Conservation (phyloP, 2,113 vertebrate genomes). For the Eolophus roseicapilla region DNA sequence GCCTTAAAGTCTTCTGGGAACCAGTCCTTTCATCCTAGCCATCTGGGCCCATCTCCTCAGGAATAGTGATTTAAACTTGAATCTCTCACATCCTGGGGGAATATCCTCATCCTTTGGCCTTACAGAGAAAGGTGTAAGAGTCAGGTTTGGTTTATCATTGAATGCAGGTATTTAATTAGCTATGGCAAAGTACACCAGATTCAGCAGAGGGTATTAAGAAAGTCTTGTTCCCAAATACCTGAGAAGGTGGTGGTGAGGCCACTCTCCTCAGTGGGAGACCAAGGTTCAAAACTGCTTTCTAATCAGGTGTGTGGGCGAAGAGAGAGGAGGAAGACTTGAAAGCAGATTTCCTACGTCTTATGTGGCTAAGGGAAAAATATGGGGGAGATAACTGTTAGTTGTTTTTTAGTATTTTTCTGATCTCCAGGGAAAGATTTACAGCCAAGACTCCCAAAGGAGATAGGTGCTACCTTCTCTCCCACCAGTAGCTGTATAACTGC, state of each 20-base stretch:
- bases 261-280: neutral
- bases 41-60: neutral
- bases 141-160: neutral
- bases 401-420: constrained; percentile 9
- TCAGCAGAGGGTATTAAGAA: neutral
- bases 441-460: neutral
- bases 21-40: neutral
- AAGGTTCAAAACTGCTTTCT: neutral
- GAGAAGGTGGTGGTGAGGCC: neutral
- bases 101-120: neutral
- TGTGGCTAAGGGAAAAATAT: constrained; percentile 30
- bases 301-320: neutral
- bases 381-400: neutral
- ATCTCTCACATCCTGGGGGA: neutral
- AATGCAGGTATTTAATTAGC: constrained; percentile 18
- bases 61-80: neutral
- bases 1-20: neutral
- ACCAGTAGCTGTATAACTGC: neutral
- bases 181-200: neutral
- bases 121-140: neutral
- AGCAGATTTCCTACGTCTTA: constrained; percentile 43
- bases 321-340: constrained; percentile 34
- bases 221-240: neutral
- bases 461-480: neutral
- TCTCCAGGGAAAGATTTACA: constrained; percentile 7